Percentiles rank a stretch among this genome's conserved stretches.
phyloP scores from a whole-genome alignment of 2,113 vertebrate genomes.

The Heliornis fulica region DNA sequence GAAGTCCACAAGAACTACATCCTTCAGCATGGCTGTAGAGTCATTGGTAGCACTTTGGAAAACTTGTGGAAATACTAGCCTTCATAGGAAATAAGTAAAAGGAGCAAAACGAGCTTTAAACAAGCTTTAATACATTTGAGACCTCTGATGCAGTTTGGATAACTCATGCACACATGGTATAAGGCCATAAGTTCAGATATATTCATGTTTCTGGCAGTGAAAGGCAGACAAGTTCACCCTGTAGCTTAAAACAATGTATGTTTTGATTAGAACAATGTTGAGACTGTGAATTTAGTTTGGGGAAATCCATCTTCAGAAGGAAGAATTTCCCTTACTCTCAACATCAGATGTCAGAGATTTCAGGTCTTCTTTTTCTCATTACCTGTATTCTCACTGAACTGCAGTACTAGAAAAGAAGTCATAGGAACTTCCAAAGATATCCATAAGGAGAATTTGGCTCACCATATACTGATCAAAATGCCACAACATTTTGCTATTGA shows the following conservation, averaged over 20 bases:
- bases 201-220: background rate
- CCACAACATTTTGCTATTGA: no score
- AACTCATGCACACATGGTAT: background rate
- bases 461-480: background rate
- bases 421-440: background rate
- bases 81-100: background rate
- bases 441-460: background rate
- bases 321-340: background rate
- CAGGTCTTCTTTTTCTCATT: background rate
- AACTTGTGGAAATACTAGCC: background rate
- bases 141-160: background rate
- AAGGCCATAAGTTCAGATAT: background rate
- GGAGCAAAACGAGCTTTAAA: background rate
- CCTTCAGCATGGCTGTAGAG: background rate
- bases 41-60: background rate
- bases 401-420: background rate
- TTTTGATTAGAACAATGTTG: background rate
- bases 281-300: background rate
- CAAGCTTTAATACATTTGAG: background rate
- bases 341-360: background rate
- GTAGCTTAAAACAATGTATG: background rate
- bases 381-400: background rate
- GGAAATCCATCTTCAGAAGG: background rate
- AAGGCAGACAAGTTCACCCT: background rate
- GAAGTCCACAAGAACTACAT: background rate